phyloP scores from a whole-genome alignment of 2,113 vertebrate species.

The Eclectus roratus region DNA sequence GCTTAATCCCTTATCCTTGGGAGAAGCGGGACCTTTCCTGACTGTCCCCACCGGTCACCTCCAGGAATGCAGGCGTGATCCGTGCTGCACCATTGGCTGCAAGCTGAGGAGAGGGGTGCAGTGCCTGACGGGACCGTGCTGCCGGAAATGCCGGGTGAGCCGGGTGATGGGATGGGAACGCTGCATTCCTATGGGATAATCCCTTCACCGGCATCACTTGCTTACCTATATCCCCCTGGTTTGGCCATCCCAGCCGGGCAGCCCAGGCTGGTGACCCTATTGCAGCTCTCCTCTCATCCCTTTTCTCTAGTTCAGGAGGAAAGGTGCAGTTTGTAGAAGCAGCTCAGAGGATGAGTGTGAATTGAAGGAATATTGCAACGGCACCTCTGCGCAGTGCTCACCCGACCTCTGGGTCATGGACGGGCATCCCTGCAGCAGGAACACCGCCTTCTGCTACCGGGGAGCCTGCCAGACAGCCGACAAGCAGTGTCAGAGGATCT shows the following conservation, averaged over 20 bases:
- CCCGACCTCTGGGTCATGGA: neutral
- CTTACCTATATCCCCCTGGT: neutral
- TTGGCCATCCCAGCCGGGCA: neutral
- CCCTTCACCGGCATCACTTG: fast-evolving
- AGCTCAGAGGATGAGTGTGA: neutral
- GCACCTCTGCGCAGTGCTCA: neutral
- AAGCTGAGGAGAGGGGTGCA: neutral
- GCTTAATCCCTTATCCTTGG: neutral
- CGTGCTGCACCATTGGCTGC: neutral
- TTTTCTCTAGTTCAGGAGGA: neutral
- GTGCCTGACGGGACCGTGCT: neutral
- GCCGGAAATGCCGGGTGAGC: neutral
- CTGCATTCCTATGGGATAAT: neutral
- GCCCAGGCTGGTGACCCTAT: neutral
- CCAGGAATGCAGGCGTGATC: neutral
- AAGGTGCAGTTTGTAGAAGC: neutral
- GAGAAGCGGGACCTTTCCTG: too few relatives aligned
- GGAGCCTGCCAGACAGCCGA: neutral
- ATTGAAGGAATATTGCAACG: constrained; percentile 17
- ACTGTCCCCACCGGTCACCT: neutral
- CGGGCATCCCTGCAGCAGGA: neutral
- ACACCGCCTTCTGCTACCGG: neutral
- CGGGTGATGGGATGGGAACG: fast-evolving
- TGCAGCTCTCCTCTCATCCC: neutral
- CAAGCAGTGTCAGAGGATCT: neutral